These are phyloP conservation scores for Rhynchophorus ferrugineus DNA, from an alignment of 1,140 invertebrate species.

Conservation along the genomic window DNA sequence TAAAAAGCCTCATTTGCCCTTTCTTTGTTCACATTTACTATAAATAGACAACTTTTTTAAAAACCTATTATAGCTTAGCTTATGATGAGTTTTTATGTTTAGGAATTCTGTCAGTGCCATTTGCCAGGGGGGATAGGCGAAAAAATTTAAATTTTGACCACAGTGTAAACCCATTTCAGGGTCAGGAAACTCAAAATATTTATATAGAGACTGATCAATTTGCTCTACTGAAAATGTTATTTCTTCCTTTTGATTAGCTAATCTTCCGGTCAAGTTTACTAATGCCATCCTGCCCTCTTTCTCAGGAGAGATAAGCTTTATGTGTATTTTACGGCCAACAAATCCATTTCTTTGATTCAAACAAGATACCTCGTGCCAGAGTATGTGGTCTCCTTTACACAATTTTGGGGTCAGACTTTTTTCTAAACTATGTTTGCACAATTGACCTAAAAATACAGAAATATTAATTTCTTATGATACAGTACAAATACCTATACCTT, in stretches of 20 bases:
- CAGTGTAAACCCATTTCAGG: constrained; percentile 59
- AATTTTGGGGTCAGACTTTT: constrained; percentile 44
- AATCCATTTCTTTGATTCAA: constrained; percentile 51
- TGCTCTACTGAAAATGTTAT: constrained; percentile 42
- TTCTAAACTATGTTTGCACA: constrained; percentile 50
- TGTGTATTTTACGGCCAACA: constrained; percentile 39
- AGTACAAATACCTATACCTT: constrained; percentile 46
- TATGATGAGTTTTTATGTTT: constrained; percentile 48
- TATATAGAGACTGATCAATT: constrained; percentile 44
- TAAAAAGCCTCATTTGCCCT: constrained; percentile 50
- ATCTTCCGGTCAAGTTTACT: constrained; percentile 40
- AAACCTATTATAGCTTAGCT: constrained; percentile 48
- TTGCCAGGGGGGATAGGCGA: constrained; percentile 63
- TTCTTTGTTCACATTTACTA: constrained; percentile 58
- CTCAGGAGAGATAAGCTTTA: constrained; percentile 43
- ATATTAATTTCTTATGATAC: constrained; percentile 2
- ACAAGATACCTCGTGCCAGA: constrained; percentile 47
- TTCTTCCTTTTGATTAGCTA: constrained; percentile 33
- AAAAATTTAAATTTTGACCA: constrained; percentile 50
- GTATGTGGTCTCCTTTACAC: constrained; percentile 47
- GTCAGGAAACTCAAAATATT: constrained; percentile 51
- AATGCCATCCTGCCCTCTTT: constrained; percentile 51
- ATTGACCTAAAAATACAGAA: constrained; percentile 42
- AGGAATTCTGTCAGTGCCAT: constrained; percentile 62
- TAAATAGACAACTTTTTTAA: constrained; percentile 50